Evolutionary conservation across 2,797 vertebrate species (phyloP), one percentile per base, ranked within the genome.

Genomic region (Rhodeus uyekii): DNA sequence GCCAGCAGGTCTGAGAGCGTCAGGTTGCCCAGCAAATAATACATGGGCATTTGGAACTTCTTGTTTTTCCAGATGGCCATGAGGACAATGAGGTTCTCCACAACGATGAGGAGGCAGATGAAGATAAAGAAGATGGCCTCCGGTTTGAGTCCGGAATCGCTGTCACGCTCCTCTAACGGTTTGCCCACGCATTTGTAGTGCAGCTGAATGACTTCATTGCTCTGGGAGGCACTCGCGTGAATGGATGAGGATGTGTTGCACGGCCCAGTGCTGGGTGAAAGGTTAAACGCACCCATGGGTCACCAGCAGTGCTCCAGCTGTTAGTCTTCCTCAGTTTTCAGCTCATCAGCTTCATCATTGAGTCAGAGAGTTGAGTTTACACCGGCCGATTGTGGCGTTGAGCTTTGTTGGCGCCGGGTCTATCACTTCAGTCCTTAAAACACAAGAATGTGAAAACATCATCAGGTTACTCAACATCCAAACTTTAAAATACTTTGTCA

Each of bases 31-130:
- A 97, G 91, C n/a, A 98, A 91, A 88, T 96, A 96, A 84, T 96
- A 97, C 96, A 97, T 97, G 76, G 96, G 96, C 76, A 95, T 86
- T 72, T 96, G 97, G 86, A 98, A 97, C 87, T 96, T 97, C 89
- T 96, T 96, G 90, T 96, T 96, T 85, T 90, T 96, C 92, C 95
- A 95, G 48, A 97, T 95, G 86, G 95, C 96, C 0, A 96, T 48
- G 50, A 97, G 93, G 73, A 97, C 96, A 8, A 96, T 92, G 2
- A 95, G 87, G 46, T 98, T 98, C 92, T 97, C 97, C 85, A 97
- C 88, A 72, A 97, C 92, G 8, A 97, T 97, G 82, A 97, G 88
- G 5, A 96, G 86, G 81, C 96, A 97, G 80, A 98, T 92, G 34
- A 95, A 92, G 86, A 97, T 84, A 78, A 96, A 95, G 0, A 91